Evolutionary conservation across 2,113 vertebrate species (phyloP), one percentile per base, ranked within the genome.

Genomic region (Drymodes brunneopygia): DNA sequence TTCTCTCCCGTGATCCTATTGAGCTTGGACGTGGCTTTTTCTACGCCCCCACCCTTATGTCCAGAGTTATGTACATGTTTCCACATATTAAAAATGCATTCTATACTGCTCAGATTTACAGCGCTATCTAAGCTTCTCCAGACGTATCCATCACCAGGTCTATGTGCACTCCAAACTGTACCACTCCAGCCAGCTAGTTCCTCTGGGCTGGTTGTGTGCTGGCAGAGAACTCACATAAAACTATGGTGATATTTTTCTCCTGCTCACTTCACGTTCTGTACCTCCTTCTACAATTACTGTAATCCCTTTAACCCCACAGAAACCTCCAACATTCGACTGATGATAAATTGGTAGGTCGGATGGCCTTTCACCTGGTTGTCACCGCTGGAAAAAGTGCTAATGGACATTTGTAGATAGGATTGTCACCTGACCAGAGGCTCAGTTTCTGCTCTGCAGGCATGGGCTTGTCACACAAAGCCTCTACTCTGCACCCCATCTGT

Each of bases 1-100:
- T 96, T 94, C 69, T 96, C 94, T 96, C 92, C 92, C 45, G 70
- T 93, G 96, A 94, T 96, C 95, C 91, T 69, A 86, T 90, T 88
- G 94, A 96, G 95, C 94, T 95, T 97, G 97, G 97, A 97, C 96
- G 81, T 96, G 90, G 92, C 97, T 96, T 96, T 94, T 95, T 90
- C 82, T 94, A 94, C 97, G 95, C 97, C 96, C 92, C 96, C 97
- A 93, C 95, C 95, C 97, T 96, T 97, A 94, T 97, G 95, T 88
- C 95, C 96, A 81, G 89, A 96, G 75, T 94, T 94, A 74, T 45
- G 89, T 94, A 90, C 92, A 88, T 62, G 80, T 84, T 93, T 93
- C 92, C 40, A 88, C 85, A 22, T 86, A 88, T 92, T 95, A 93
- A 94, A 96, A 95, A 90, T 75, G 90, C 56, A 81, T 36, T 92